phyloP scores from a whole-genome alignment of 2,888 invertebrate genomes.

The Coenonympha arcania region DNA sequence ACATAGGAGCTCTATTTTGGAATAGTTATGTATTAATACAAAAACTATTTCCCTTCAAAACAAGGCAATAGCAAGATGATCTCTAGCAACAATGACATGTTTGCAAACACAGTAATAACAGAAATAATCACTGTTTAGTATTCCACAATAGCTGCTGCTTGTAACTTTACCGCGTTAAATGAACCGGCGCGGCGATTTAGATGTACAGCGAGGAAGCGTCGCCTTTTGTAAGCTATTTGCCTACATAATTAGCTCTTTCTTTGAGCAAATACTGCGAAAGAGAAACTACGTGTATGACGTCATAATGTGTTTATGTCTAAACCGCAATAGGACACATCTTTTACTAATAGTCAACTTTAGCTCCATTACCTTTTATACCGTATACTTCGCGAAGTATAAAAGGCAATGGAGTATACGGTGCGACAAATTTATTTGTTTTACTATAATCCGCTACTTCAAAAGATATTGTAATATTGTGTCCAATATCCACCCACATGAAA shows the following conservation, averaged over 20 bases:
- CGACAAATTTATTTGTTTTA: no score
- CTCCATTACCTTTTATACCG: no score
- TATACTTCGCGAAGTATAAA: no score
- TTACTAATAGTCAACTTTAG: no score
- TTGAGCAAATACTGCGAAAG: slow-evolving; percentile 16
- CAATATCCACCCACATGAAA: no score
- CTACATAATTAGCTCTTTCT: slow-evolving; percentile 26
- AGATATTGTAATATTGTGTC: no score
- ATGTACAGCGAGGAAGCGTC: slow-evolving; percentile 7
- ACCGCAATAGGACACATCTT: background rate
- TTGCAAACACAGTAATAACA: slow-evolving; percentile 1
- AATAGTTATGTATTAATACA: no score
- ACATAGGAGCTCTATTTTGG: no score
- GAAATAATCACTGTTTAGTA: slow-evolving; percentile 13
- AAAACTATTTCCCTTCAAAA: background rate
- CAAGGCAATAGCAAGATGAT: background rate
- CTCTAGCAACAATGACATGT: background rate
- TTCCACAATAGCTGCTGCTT: slow-evolving; percentile 8
- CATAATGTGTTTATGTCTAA: background rate
- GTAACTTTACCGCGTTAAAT: slow-evolving; percentile 8
- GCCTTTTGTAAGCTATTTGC: slow-evolving; percentile 26
- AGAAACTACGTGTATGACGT: slow-evolving; percentile 18
- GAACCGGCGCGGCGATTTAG: slow-evolving; percentile 16
- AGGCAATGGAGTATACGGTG: no score
- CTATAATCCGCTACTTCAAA: no score